Evolutionary conservation across 2,113 vertebrate genomes (phyloP).

Genomic region (Sander lucioperca): DNA sequence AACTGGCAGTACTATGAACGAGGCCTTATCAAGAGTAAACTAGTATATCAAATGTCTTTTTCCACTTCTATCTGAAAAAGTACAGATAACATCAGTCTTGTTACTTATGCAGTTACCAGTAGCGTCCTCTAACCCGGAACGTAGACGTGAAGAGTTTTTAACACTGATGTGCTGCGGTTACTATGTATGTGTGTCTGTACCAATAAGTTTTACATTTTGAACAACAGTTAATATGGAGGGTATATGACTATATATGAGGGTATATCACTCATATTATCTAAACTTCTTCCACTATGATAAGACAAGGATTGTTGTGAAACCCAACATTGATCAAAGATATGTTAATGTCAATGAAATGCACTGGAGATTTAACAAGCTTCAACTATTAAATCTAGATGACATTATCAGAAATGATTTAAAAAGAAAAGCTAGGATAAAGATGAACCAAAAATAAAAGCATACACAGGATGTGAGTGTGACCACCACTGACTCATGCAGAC

Average conservation of each 20-base stretch:
- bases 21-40: conserved; percentile 14
- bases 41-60: conserved; percentile 22
- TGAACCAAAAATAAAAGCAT: not conserved
- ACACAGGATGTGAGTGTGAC: not conserved
- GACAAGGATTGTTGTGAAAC: not conserved
- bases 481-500: conserved; percentile 30
- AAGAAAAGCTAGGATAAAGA: not conserved
- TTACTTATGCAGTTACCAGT: conserved; percentile 9
- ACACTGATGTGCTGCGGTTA: conserved; percentile 4
- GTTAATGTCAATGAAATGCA: not conserved
- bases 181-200: not conserved
- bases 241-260: too few species aligned
- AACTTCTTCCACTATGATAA: not conserved
- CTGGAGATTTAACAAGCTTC: not conserved
- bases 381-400: not conserved
- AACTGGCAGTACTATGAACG: not conserved
- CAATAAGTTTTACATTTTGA: not conserved
- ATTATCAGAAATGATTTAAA: not conserved
- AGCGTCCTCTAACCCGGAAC: conserved; percentile 5
- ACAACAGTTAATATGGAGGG: not conserved
- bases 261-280: not conserved
- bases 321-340: not conserved
- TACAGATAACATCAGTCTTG: conserved; percentile 17
- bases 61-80: conserved; percentile 27
- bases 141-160: not conserved